Percentiles rank a stretch among this genome's conserved stretches.
Conservation (phyloP, 2,797 vertebrate genomes). For the Leucoraja ocellata region DNA sequence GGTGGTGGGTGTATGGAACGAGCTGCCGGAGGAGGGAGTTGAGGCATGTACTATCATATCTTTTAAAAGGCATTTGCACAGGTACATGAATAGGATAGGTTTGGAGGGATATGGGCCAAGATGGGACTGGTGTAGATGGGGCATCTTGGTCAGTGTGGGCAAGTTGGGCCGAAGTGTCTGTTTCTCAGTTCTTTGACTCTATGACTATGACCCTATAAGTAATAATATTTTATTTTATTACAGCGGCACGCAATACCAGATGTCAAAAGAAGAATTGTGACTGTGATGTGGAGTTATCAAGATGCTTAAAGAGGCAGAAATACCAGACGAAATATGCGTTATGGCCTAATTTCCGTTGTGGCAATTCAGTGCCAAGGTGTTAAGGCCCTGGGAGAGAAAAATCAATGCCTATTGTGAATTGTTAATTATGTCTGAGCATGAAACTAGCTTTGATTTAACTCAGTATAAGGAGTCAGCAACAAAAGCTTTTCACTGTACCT, state of each 20-base stretch:
- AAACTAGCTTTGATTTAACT: not conserved
- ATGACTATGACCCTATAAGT: not conserved
- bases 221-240: not conserved
- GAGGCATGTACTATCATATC: no score
- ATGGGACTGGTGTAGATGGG: no score
- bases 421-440: not conserved
- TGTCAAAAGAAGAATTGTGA: not conserved
- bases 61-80: no score
- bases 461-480: not conserved
- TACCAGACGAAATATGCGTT: not conserved
- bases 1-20: no score
- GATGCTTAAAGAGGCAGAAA: not conserved
- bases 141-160: no score
- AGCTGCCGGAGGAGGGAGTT: no score
- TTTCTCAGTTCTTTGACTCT: no score
- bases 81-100: no score
- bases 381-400: not conserved
- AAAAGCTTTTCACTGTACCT: no score
- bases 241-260: no score
- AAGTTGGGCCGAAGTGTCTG: no score
- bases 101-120: no score
- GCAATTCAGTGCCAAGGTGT: not conserved
- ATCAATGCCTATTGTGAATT: not conserved
- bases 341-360: conserved; percentile 22
- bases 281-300: not conserved